phyloP scores from a whole-genome alignment of 2,797 vertebrate genomes.

The Columba guinea region DNA sequence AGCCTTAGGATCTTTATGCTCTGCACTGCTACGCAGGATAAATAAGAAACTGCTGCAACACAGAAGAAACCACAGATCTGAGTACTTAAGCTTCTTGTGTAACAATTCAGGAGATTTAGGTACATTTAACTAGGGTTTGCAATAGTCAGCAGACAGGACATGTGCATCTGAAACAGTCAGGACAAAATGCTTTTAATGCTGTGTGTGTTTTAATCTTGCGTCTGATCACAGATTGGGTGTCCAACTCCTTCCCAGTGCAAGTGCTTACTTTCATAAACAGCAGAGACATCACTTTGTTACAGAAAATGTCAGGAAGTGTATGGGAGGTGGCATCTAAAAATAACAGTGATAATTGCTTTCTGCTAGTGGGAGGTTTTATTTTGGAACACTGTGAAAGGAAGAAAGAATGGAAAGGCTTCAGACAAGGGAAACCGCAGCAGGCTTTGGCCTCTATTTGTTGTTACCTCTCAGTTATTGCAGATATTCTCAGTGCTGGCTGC shows the following conservation, averaged over 20 bases:
- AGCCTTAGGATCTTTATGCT: neutral
- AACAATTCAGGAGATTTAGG: neutral
- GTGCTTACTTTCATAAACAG: conserved; percentile 19
- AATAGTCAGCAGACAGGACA: neutral
- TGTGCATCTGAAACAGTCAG: neutral
- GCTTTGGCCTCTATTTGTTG: neutral
- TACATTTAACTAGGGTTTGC: neutral
- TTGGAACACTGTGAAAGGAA: neutral
- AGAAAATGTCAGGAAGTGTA: conserved; percentile 49
- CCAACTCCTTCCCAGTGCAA: neutral
- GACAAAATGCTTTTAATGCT: neutral
- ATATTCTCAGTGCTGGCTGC: neutral
- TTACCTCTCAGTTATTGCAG: neutral
- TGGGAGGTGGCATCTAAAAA: conserved; percentile 51
- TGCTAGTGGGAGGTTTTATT: conserved; percentile 61
- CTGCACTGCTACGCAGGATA: rapidly evolving
- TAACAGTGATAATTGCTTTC: conserved; percentile 61
- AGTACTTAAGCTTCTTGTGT: neutral
- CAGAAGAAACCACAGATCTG: neutral
- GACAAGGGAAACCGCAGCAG: neutral
- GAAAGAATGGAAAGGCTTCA: neutral
- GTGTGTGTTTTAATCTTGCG: neutral
- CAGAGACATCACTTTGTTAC: neutral
- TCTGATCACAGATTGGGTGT: neutral
- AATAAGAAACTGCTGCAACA: neutral